Conservation (phyloP, 1,140 invertebrate genomes). For the Platorchestia sp. region DNA sequence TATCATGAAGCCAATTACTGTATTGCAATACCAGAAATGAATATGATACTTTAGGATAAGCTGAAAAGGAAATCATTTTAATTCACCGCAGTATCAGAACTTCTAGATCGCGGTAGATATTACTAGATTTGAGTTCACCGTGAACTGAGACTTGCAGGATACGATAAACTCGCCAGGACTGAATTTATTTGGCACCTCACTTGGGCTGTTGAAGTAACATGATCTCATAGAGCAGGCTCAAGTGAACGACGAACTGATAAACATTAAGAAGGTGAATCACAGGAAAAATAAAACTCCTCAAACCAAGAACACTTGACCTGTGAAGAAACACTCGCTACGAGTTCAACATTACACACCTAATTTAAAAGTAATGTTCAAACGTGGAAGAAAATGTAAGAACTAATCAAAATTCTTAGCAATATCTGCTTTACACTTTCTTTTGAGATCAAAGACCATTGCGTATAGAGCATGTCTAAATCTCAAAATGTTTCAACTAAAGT, state of each 20-base stretch:
- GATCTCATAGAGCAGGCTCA: not conserved
- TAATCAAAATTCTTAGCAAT: conserved; percentile 41
- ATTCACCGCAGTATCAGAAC: not conserved
- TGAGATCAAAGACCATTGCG: conserved; percentile 38
- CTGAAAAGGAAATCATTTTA: not conserved
- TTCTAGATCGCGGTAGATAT: not conserved
- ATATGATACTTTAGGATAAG: not conserved
- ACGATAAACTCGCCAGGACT: not conserved
- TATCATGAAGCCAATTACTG: not conserved
- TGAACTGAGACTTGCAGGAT: not conserved
- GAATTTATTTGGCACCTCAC: conserved; percentile 10
- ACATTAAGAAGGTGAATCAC: not conserved
- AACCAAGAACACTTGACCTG: not conserved
- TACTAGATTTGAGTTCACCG: not conserved
- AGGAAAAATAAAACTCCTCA: not conserved
- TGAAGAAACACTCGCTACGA: not conserved
- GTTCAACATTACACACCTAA: conserved; percentile 15
- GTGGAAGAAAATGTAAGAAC: conserved; percentile 24
- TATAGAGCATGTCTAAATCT: conserved; percentile 45
- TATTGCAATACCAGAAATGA: not conserved
- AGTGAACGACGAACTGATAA: not conserved
- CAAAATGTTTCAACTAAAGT: conserved; percentile 35
- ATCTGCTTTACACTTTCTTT: conserved; percentile 55
- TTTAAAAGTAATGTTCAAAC: not conserved
- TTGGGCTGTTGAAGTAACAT: not conserved